These are phyloP conservation scores for Drosophila athabasca DNA, from an alignment of 1,140 invertebrate species.

Conservation along the genomic window DNA sequence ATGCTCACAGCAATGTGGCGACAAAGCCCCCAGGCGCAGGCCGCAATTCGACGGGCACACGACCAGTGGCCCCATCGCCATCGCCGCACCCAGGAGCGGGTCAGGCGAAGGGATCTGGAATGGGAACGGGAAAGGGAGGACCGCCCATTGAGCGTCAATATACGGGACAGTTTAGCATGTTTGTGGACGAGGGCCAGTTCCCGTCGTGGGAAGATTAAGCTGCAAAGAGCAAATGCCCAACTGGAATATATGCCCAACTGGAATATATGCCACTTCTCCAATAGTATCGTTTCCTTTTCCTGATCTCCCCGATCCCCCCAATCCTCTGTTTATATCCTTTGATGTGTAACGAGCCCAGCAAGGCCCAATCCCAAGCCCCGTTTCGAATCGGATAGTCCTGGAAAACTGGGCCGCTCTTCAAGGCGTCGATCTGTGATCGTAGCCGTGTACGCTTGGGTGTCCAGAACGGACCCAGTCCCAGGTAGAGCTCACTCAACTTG, in stretches of 20 bases:
- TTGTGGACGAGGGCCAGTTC: slow-evolving; percentile 82
- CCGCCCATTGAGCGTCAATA: slow-evolving; percentile 64
- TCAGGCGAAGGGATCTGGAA: slow-evolving; percentile 18
- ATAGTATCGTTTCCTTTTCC: not conserved
- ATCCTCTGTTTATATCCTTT: not conserved
- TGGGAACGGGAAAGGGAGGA: slow-evolving; percentile 13
- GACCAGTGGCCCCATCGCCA: slow-evolving; percentile 22
- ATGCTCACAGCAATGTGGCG: slow-evolving; percentile 24
- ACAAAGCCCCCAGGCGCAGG: slow-evolving; percentile 31
- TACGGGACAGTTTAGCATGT: slow-evolving; percentile 80
- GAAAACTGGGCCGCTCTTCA: no score
- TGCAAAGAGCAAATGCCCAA: not conserved
- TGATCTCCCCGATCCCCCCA: not conserved
- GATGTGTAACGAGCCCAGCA: no score
- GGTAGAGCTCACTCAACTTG: slow-evolving; percentile 57
- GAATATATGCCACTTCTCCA: not conserved
- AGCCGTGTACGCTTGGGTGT: no score
- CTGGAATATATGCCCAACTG: not conserved
- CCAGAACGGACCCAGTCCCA: not conserved
- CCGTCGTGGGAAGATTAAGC: slow-evolving; percentile 83
- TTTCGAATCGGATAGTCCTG: no score
- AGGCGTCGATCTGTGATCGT: slow-evolving; percentile 10
- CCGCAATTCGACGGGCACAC: slow-evolving; percentile 4
- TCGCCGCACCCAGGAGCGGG: slow-evolving; percentile 13
- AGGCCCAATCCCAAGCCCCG: no score